Evolutionary conservation across 2,888 invertebrate genomes (phyloP).

Genomic region (Mellilla xanthometata): DNA sequence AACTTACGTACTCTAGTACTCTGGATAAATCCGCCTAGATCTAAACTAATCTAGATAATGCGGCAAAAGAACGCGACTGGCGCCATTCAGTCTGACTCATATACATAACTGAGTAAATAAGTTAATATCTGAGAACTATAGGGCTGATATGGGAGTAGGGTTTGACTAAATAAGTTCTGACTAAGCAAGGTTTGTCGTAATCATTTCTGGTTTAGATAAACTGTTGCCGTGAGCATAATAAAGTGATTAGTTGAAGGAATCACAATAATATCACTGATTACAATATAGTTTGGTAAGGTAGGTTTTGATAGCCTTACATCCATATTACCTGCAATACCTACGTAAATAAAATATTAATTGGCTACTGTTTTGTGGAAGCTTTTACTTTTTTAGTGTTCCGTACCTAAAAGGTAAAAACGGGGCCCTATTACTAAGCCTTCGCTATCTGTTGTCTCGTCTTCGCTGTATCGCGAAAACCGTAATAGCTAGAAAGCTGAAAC

Average conservation of each 20-base stretch:
- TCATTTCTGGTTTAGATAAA: constrained; percentile 13
- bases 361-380: too few relatives aligned
- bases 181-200: constrained; percentile 28
- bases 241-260: neutral
- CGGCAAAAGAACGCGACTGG: constrained; percentile 44
- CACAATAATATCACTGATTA: neutral
- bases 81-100: constrained; percentile 60
- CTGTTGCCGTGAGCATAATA: neutral
- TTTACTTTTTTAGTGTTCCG: too few relatives aligned
- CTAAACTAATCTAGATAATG: constrained; percentile 27
- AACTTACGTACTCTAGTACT: constrained; percentile 26
- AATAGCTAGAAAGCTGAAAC: too few relatives aligned
- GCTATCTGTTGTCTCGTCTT: too few relatives aligned
- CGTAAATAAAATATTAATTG: too few relatives aligned
- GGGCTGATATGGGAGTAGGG: constrained; percentile 36
- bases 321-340: too few relatives aligned
- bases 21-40: constrained; percentile 19
- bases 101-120: constrained; percentile 59
- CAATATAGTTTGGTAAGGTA: too few relatives aligned
- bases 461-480: too few relatives aligned
- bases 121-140: too few relatives aligned
- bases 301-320: too few relatives aligned
- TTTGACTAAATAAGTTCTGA: constrained; percentile 16
- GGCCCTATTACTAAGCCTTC: too few relatives aligned
- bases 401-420: too few relatives aligned